These are phyloP conservation scores for Neodon shergylaensis DNA, from an alignment of 2,113 vertebrate species.

Conservation along the genomic window DNA sequence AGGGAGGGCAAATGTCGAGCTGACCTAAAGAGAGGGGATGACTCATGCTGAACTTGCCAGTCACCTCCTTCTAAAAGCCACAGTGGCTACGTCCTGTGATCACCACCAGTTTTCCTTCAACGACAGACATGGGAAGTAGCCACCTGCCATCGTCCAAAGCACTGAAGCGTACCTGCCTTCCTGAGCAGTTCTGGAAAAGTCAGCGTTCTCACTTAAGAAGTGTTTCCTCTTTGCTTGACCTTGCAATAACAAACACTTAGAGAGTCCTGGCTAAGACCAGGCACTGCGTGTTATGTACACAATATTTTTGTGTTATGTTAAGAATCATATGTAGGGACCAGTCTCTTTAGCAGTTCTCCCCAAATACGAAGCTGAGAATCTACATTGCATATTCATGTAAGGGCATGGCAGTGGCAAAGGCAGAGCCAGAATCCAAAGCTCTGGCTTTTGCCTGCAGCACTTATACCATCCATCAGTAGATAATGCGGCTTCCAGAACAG, in stretches of 20 bases:
- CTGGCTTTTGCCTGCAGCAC: not conserved
- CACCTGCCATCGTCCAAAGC: not conserved
- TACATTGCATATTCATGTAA: not conserved
- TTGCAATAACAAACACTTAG: not conserved
- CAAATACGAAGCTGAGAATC: not conserved
- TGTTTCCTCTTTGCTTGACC: not conserved
- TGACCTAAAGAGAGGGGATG: not conserved
- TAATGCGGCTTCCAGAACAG: not conserved
- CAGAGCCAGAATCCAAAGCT: not conserved
- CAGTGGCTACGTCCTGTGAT: not conserved
- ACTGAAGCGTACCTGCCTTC: not conserved
- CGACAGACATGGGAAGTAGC: not conserved
- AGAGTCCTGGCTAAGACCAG: not conserved
- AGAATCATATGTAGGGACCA: not conserved
- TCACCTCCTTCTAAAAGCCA: not conserved
- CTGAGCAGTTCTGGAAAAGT: not conserved
- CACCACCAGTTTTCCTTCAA: not conserved
- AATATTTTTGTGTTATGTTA: not conserved
- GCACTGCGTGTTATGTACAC: not conserved
- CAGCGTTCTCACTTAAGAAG: not conserved
- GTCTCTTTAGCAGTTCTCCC: not conserved
- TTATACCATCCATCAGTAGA: not conserved
- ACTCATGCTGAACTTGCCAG: not conserved
- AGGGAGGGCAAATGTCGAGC: not conserved
- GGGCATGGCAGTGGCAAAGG: not conserved